A percentile compares a stretch with the other conserved stretches of the same genome.
Conservation (phyloP, 2,888 invertebrate species). For the Anthoptus insignis region DNA sequence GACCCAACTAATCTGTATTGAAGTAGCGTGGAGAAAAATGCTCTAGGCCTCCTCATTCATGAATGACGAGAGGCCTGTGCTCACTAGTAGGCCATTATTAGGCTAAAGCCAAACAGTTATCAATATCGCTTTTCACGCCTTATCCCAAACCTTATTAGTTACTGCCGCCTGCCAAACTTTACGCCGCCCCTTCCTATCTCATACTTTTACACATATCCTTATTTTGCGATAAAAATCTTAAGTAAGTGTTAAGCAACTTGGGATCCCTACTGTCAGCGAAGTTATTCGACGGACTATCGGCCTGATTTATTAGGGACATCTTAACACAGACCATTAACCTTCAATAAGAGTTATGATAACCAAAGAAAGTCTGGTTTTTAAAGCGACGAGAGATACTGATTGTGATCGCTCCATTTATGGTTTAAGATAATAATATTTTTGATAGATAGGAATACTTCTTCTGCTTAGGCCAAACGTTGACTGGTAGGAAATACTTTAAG, state of each 20-base stretch:
- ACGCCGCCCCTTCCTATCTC: not conserved
- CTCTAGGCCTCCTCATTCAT: too few relatives aligned
- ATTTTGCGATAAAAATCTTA: not conserved
- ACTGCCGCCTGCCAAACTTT: too few relatives aligned
- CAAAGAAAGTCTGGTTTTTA: constrained; percentile 13
- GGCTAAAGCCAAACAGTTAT: too few relatives aligned
- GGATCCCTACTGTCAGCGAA: constrained; percentile 19
- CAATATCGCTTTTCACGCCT: too few relatives aligned
- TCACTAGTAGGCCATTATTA: too few relatives aligned
- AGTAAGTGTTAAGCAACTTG: not conserved
- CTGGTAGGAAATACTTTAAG: too few relatives aligned
- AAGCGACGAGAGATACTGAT: not conserved
- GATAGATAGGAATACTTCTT: too few relatives aligned
- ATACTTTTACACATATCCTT: not conserved
- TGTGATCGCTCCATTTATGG: not conserved
- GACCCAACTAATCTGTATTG: too few relatives aligned
- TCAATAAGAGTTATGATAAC: constrained; percentile 27
- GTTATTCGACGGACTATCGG: constrained; percentile 18
- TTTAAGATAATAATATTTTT: too few relatives aligned
- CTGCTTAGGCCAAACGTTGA: too few relatives aligned
- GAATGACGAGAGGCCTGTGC: too few relatives aligned
- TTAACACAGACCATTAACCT: constrained; percentile 27
- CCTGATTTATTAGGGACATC: constrained; percentile 30
- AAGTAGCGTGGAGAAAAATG: too few relatives aligned
- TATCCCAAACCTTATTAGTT: not conserved